These are phyloP conservation scores for Todiramphus chloris DNA, from an alignment of 2,113 vertebrate species.

Conservation along the genomic window DNA sequence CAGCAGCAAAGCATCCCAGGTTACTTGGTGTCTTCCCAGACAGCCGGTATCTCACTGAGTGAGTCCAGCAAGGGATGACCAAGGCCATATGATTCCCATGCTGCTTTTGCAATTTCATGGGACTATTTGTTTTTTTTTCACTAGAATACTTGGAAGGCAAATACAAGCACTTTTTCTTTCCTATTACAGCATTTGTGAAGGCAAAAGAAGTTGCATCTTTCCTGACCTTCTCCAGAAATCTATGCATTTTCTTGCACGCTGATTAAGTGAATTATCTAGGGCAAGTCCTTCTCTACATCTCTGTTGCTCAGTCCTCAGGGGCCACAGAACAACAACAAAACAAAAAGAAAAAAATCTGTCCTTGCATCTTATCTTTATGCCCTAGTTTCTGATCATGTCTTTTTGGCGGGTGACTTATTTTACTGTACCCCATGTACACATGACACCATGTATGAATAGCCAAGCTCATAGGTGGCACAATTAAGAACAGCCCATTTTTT, in stretches of 20 bases:
- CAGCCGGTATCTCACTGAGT: neutral
- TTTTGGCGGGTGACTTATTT: neutral
- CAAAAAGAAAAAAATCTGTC: neutral
- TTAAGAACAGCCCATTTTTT: neutral
- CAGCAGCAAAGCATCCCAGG: neutral
- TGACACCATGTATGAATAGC: neutral
- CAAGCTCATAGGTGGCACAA: neutral
- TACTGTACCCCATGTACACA: neutral
- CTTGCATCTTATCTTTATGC: neutral
- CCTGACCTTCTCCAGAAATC: neutral
- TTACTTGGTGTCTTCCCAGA: neutral
- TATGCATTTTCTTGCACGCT: neutral
- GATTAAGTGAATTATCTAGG: neutral
- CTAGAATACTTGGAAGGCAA: neutral
- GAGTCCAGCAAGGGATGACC: neutral
- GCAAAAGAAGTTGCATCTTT: neutral
- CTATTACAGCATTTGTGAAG: neutral
- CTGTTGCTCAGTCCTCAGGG: neutral
- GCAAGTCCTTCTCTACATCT: neutral
- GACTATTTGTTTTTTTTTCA: neutral
- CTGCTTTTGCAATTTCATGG: neutral
- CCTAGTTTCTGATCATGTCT: neutral
- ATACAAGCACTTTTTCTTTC: neutral
- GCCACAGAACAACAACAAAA: neutral
- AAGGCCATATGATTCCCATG: neutral